Base-by-base conservation (phyloP, 92 coral and sea anemone species). In the Paragorgia papillata region DNA sequence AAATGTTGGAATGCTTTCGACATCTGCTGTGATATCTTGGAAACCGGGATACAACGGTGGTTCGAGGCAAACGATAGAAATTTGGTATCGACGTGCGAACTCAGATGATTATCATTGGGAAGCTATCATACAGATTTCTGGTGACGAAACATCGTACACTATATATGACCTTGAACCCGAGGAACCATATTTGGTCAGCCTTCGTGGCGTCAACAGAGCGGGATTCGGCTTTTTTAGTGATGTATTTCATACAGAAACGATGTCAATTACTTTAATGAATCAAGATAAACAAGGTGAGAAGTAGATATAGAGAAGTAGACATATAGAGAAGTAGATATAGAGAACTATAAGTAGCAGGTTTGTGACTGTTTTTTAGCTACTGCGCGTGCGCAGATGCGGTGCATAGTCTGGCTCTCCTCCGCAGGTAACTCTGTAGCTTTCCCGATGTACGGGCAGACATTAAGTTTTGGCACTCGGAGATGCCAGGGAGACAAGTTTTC, bases 41-140 rank as follows among this genome's bases (percentile, higher is more conserved):
- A 62, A 76, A 63, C 91, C 95, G 59, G 99, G 97, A n/a, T 89
- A 91, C 87, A 86, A 91, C 66, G 99, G 97, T 32, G 99, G 99
- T 3, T 87, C 76, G 65, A 79, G 85, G 3, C 99, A 91, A 65
- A 58, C 49, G 66, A 76, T 95, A 58, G 95, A 91, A 39, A 85
- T 95, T 79, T 95, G 95, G 97, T 82, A 95, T 79, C 92, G 90
- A 10, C 83, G 69, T 59, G 51, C 89, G 9, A 51, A 84, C 24
- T 88, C 76, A 32, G 66, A 80, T 48, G 99, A 95, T 70, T 62
- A 76, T 35, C 87, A 95, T 20, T 95, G 99, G 99, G 58, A 59
- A 54, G 41, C 34, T 27, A 84, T 91, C 18, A 32, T 44, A 33
- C 60, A 43, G 6, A 82, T 95, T 21, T 76, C 88, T 9, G 84